Evolutionary conservation across 2,888 invertebrate species (phyloP).

Genomic region (Trachelus tabidus): DNA sequence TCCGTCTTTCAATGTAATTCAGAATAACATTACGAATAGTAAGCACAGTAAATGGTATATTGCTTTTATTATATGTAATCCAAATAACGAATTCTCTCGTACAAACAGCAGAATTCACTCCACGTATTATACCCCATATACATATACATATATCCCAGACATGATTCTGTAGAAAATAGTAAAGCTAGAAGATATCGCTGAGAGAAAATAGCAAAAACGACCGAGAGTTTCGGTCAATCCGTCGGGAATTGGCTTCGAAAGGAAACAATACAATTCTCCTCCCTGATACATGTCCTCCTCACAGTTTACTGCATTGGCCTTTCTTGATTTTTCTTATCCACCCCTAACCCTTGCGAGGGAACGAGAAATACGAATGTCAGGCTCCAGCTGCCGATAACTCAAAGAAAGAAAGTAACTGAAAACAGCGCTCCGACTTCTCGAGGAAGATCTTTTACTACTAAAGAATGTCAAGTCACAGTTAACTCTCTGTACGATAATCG

Average conservation of each 20-base stretch:
- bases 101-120: neutral
- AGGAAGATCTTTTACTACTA: neutral
- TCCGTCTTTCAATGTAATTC: neutral
- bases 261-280: neutral
- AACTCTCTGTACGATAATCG: neutral
- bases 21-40: too few relatives aligned
- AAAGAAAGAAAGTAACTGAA: neutral
- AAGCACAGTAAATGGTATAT: neutral
- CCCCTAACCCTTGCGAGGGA: neutral
- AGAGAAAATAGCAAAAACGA: neutral
- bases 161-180: neutral
- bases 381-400: neutral
- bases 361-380: neutral
- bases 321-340: neutral
- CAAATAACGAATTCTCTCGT: neutral
- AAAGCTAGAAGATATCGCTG: neutral
- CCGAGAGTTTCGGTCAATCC: neutral
- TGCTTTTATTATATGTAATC: neutral
- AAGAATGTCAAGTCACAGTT: neutral
- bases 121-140: neutral
- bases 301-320: neutral
- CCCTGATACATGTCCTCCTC: neutral
- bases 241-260: neutral
- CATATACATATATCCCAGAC: neutral
- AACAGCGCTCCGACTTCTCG: neutral